Percentiles rank a stretch among this genome's conserved stretches.
phyloP scores from a whole-genome alignment of 2,113 vertebrate species.

The Zosterops lateralis region DNA sequence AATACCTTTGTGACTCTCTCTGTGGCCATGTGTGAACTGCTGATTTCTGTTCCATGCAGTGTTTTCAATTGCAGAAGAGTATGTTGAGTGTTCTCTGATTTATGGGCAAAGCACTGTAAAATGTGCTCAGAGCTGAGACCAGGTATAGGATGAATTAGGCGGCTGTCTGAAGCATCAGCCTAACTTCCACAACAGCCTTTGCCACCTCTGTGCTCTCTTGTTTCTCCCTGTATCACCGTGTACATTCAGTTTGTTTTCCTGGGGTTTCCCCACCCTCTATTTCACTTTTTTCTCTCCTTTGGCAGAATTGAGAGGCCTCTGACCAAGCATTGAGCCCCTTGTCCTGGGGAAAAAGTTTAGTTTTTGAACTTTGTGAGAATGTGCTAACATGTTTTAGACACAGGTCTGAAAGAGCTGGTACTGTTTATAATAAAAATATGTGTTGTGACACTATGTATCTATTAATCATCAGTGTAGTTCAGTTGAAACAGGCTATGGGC shows the following conservation, averaged over 20 bases:
- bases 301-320: neutral
- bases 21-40: neutral
- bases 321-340: neutral
- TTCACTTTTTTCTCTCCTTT: neutral
- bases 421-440: neutral
- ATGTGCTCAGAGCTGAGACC: neutral
- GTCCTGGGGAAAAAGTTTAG: neutral
- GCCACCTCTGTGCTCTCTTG: neutral
- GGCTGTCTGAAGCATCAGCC: neutral
- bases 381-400: neutral
- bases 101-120: neutral
- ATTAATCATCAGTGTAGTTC: neutral
- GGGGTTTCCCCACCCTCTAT: neutral
- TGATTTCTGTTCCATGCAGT: neutral
- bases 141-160: neutral
- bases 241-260: neutral
- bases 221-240: rapidly evolving
- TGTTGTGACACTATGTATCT: neutral
- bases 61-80: neutral
- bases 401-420: neutral
- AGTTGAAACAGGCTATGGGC: neutral
- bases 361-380: neutral
- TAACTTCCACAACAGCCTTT: neutral
- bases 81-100: neutral
- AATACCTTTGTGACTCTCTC: neutral